phyloP scores from a whole-genome alignment of 1,140 invertebrate genomes.

The Anadara kagoshimensis region DNA sequence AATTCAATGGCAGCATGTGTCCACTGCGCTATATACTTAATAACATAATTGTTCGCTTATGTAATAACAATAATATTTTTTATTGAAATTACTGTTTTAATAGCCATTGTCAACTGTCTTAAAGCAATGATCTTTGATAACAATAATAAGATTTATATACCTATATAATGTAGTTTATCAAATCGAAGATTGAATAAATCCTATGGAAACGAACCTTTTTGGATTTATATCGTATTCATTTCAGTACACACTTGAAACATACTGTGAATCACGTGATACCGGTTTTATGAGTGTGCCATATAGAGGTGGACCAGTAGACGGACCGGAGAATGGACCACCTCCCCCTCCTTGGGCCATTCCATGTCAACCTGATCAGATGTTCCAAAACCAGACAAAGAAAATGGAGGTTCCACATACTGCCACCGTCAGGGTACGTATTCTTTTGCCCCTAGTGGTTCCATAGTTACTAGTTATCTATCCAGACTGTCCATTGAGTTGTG shows the following conservation, averaged over 20 bases:
- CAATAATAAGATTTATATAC: no score
- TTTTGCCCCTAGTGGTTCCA: neutral
- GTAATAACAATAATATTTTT: no score
- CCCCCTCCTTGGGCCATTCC: constrained; percentile 55
- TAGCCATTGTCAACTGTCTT: no score
- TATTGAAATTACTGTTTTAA: no score
- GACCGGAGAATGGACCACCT: constrained; percentile 54
- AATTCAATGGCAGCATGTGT: no score
- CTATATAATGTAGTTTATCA: no score
- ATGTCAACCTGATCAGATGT: constrained; percentile 48
- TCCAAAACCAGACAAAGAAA: constrained; percentile 46
- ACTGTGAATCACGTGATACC: constrained; percentile 50
- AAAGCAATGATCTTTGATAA: no score
- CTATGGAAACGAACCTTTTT: no score
- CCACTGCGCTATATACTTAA: no score
- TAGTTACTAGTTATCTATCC: neutral
- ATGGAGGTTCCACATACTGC: constrained; percentile 62
- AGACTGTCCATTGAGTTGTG: no score
- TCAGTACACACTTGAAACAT: constrained; percentile 66
- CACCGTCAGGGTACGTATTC: constrained; percentile 46
- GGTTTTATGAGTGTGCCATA: constrained; percentile 50
- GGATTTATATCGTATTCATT: neutral
- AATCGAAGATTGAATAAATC: no score
- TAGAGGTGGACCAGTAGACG: constrained; percentile 51
- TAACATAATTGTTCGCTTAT: no score